A percentile compares a stretch with the other conserved stretches of the same genome.
Evolutionary conservation across 64 coral and sea anemone genomes (phyloP).

Genomic region (Porites lutea): DNA sequence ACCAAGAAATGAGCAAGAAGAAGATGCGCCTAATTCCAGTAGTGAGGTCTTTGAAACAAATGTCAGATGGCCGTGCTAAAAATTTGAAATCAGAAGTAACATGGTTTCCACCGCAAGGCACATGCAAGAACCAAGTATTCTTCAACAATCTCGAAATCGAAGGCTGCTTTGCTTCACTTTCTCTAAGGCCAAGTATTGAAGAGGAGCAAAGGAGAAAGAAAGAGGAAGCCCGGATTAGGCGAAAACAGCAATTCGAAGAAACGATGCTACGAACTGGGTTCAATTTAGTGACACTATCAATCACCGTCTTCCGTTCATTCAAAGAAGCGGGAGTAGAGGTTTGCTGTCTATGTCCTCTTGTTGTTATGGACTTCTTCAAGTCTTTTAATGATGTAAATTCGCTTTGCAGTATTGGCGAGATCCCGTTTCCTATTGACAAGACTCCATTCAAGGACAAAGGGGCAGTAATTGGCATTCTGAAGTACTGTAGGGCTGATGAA

Average conservation of each 20-base stretch:
- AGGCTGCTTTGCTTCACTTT: not conserved
- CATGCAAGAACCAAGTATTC: not conserved
- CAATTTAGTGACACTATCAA: conserved; percentile 28
- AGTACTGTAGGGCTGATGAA: conserved; percentile 45
- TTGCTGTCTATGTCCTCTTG: not conserved
- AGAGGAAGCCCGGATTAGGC: not conserved
- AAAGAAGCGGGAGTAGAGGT: conserved; percentile 32
- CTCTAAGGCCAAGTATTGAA: not conserved
- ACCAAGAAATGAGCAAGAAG: conserved; percentile 56
- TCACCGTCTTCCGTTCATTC: not conserved
- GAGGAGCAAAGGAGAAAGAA: not conserved
- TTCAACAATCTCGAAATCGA: conserved; percentile 48
- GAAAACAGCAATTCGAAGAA: not conserved
- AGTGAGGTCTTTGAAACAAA: not conserved
- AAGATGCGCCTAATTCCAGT: conserved; percentile 64
- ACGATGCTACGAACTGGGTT: conserved; percentile 26
- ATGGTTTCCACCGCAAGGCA: conserved; percentile 56
- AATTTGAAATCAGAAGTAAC: conserved; percentile 3
- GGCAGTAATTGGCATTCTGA: conserved; percentile 30
- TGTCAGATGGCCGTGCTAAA: not conserved
- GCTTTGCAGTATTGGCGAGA: conserved; percentile 7
- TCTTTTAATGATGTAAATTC: not conserved
- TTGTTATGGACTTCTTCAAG: conserved; percentile 45
- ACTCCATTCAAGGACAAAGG: conserved; percentile 36
- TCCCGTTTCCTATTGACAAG: conserved; percentile 26